phyloP scores from a whole-genome alignment of 2,888 invertebrate genomes.

The Meandrusa payeni region DNA sequence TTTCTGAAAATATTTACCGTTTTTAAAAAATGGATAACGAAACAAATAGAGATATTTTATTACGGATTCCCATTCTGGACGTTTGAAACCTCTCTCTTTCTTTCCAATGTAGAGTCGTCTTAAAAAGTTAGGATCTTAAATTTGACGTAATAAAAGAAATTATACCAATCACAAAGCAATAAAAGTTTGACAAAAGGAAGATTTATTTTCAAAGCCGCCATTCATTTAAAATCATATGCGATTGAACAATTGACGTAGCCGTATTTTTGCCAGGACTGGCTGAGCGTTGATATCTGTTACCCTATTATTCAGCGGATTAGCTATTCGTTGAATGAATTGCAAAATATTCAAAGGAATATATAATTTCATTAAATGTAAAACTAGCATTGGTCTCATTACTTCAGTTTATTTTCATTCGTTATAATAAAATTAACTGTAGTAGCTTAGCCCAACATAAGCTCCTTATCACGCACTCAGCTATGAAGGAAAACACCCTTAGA shows the following conservation, averaged over 20 bases:
- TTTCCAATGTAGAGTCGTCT: no score
- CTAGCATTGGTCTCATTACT: constrained; percentile 39
- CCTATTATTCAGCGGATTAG: constrained; percentile 77
- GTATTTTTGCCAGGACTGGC: constrained; percentile 70
- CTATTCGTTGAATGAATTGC: constrained; percentile 70
- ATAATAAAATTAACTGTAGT: background rate
- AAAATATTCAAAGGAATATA: constrained; percentile 75
- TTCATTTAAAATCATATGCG: constrained; percentile 38
- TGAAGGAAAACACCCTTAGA: no score
- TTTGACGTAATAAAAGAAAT: no score
- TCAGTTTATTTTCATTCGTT: constrained; percentile 28
- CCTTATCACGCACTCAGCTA: no score
- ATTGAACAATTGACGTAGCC: constrained; percentile 63
- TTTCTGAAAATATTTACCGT: no score
- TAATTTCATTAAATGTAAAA: constrained; percentile 47
- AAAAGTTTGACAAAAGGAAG: background rate
- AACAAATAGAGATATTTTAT: no score
- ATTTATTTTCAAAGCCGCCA: constrained; percentile 51
- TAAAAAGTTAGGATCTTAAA: no score
- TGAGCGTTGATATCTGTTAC: constrained; percentile 71
- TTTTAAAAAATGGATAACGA: no score
- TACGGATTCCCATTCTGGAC: no score
- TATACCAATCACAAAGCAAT: no score
- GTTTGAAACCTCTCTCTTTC: no score
- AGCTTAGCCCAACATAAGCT: no score